Percentiles rank a stretch among this genome's conserved stretches.
Conservation (phyloP, 1,140 invertebrate species). For the Aphidius ervi region DNA sequence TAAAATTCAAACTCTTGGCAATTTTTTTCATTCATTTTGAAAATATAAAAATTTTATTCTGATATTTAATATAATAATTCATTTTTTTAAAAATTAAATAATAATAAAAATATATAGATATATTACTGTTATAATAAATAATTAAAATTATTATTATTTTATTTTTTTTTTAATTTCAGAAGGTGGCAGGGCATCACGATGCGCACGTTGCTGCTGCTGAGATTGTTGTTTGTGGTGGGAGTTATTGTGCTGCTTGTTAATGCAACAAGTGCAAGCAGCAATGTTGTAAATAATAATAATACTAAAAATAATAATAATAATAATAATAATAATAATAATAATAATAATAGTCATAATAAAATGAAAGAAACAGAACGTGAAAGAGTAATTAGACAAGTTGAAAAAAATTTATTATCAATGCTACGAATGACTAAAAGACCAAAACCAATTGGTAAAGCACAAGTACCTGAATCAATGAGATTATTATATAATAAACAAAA, state of each 20-base stretch:
- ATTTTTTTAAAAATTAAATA: too few relatives aligned
- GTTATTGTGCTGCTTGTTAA: constrained; percentile 46
- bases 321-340: too few relatives aligned
- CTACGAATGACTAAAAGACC: constrained; percentile 69
- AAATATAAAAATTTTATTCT: background rate
- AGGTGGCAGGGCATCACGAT: constrained; percentile 50
- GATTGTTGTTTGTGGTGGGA: constrained; percentile 48
- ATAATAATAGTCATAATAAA: constrained; percentile 8
- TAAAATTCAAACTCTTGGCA: too few relatives aligned
- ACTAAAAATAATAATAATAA: too few relatives aligned
- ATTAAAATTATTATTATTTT: constrained; percentile 24
- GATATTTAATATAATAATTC: background rate
- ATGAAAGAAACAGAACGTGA: constrained; percentile 29
- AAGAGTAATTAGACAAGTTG: constrained; percentile 53
- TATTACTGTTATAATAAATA: too few relatives aligned
- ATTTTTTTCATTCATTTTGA: too few relatives aligned
- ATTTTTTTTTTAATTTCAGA: constrained; percentile 34
- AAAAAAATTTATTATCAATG: constrained; percentile 67
- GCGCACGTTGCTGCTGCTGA: constrained; percentile 52
- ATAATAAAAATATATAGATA: too few relatives aligned
- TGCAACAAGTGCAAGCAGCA: constrained; percentile 33
- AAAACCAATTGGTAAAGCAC: constrained; percentile 39
- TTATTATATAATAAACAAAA: constrained; percentile 70
- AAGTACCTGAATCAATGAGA: constrained; percentile 74
- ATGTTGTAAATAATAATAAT: constrained; percentile 23